Conservation (phyloP, 35 echinoderm and acorn worm genomes). For the Anneissia japonica region DNA sequence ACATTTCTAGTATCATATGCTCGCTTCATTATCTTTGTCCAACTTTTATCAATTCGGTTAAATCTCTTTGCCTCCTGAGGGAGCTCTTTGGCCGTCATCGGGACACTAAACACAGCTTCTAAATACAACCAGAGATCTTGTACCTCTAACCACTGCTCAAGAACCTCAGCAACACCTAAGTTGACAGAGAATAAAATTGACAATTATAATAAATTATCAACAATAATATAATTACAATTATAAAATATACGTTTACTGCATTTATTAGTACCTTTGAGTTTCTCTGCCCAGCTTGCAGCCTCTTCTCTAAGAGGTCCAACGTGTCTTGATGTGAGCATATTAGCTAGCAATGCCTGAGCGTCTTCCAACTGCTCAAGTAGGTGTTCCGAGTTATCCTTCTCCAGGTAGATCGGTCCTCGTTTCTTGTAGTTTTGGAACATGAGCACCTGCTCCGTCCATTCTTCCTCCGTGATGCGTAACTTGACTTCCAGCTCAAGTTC, state of each 20-base stretch:
- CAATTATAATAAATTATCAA: no score
- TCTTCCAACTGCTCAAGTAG: constrained; percentile 94
- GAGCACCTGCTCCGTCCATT: constrained; percentile 98
- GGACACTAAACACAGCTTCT: constrained; percentile 93
- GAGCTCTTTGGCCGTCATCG: constrained; percentile 81
- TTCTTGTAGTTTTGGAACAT: constrained; percentile 91
- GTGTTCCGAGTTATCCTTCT: constrained; percentile 95
- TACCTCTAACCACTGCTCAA: constrained; percentile 96
- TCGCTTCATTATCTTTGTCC: constrained; percentile 96
- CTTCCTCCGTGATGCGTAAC: constrained; percentile 92
- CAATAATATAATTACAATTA: no score
- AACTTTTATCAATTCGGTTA: constrained; percentile 91
- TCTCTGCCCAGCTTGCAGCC: constrained; percentile 97
- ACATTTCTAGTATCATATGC: constrained; percentile 98
- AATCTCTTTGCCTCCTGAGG: constrained; percentile 98
- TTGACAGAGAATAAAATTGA: background rate
- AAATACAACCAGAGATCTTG: constrained; percentile 98
- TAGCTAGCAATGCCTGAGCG: constrained; percentile 85
- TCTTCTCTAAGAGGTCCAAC: constrained; percentile 90
- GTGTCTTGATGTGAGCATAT: constrained; percentile 94
- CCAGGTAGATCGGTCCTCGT: constrained; percentile 90
- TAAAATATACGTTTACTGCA: no score
- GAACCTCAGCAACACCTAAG: constrained; percentile 80
- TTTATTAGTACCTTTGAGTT: constrained; percentile 77
- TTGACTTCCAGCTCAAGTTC: constrained; percentile 97